phyloP scores from a whole-genome alignment of 2,797 vertebrate species.

The Leptatherina wallacei region DNA sequence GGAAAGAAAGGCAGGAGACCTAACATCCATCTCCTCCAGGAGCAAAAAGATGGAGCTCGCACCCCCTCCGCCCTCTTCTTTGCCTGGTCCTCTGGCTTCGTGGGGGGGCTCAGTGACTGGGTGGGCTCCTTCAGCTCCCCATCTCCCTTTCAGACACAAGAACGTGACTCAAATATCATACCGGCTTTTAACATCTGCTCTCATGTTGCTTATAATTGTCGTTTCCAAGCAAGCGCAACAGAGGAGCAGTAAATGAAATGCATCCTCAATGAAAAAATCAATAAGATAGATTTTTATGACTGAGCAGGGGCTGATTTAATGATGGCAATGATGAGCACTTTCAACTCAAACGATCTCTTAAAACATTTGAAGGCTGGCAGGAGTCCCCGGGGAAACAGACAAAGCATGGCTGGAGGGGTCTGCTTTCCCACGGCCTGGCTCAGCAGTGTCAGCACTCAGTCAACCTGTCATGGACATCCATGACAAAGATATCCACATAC shows the following conservation, averaged over 20 bases:
- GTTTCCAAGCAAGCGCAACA: constrained; percentile 14
- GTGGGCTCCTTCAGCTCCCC: constrained; percentile 72
- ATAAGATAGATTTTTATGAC: constrained; percentile 41
- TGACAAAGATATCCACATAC: constrained; percentile 34
- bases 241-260: constrained; percentile 14
- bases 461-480: constrained; percentile 69
- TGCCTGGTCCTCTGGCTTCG: constrained; percentile 50
- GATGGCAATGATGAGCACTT: constrained; percentile 53
- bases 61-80: constrained; percentile 53
- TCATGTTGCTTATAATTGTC: constrained; percentile 44
- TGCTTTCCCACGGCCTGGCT: constrained; percentile 83
- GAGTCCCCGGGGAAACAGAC: constrained; percentile 71
- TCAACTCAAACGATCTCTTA: constrained; percentile 65
- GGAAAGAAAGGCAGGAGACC: constrained; percentile 78
- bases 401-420: constrained; percentile 73
- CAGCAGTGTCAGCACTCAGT: constrained; percentile 76
- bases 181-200: constrained; percentile 21
- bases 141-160: constrained; percentile 74
- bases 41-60: constrained; percentile 52
- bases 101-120: constrained; percentile 63
- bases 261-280: constrained; percentile 36
- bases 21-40: constrained; percentile 79
- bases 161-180: constrained; percentile 67
- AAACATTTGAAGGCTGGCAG: constrained; percentile 75
- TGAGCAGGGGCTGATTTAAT: constrained; percentile 53